Percentiles rank a stretch among this genome's conserved stretches.
Conservation (phyloP, 2,797 vertebrate species). For the Protosalanx chinensis region DNA sequence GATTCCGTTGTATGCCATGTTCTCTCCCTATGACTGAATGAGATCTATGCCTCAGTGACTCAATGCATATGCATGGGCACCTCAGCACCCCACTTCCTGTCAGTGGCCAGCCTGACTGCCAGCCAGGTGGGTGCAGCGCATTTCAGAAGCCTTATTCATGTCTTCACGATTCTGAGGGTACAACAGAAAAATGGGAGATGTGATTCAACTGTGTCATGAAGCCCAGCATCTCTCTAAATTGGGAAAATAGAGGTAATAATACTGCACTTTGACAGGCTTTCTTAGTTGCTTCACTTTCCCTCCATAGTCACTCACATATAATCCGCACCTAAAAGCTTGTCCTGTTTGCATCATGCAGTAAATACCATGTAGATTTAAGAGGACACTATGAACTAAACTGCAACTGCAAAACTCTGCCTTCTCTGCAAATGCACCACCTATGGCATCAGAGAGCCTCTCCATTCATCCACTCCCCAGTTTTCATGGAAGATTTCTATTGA, state of each 20-base stretch:
- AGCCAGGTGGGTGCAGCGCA: neutral
- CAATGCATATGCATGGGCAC: conserved; percentile 69
- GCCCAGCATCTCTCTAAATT: neutral
- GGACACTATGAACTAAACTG: too few species aligned
- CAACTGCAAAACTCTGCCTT: conserved; percentile 23
- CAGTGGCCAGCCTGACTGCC: neutral
- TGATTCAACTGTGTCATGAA: neutral
- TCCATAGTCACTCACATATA: too few species aligned
- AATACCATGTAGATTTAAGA: too few species aligned
- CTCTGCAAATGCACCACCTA: conserved; percentile 28
- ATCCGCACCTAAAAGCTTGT: too few species aligned
- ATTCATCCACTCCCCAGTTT: conserved; percentile 57
- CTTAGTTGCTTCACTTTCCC: neutral
- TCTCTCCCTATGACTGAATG: conserved; percentile 39
- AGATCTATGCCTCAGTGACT: conserved; percentile 53
- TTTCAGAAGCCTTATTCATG: neutral
- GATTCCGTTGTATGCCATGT: conserved; percentile 43
- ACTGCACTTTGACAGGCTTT: neutral
- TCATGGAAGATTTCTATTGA: conserved; percentile 70
- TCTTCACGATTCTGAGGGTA: neutral
- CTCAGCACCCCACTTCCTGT: conserved; percentile 14
- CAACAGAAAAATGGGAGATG: neutral
- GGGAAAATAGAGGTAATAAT: neutral
- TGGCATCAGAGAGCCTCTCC: conserved; percentile 40
- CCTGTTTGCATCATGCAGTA: too few species aligned